A percentile compares a stretch with the other conserved stretches of the same genome.
phyloP scores from a whole-genome alignment of 1,140 invertebrate species.

The Apis dorsata region DNA sequence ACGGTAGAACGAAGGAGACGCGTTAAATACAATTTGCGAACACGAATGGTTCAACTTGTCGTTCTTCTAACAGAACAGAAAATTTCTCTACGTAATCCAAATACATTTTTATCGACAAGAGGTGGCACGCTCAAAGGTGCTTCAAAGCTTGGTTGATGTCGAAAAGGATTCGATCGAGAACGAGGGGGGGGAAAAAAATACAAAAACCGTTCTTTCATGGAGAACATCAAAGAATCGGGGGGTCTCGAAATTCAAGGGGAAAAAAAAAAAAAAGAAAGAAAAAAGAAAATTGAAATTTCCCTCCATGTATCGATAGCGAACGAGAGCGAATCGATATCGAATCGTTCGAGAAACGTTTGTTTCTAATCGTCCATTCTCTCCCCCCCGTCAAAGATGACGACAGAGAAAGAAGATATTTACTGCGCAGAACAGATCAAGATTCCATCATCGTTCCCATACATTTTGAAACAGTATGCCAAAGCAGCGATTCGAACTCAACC shows the following conservation, averaged over 20 bases:
- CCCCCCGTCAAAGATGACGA: slow-evolving; percentile 58
- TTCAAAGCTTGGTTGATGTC: not conserved
- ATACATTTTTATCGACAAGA: not conserved
- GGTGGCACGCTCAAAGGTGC: not conserved
- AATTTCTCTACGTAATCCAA: not conserved
- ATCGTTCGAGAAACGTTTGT: not conserved
- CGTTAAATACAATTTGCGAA: not conserved
- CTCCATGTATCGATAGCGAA: not conserved
- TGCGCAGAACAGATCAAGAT: slow-evolving; percentile 84
- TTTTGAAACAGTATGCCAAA: slow-evolving; percentile 93
- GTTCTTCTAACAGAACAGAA: too few species aligned
- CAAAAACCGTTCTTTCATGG: not conserved
- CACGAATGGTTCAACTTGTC: too few species aligned
- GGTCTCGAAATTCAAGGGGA: too few species aligned
- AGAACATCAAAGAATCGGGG: slow-evolving; percentile 1
- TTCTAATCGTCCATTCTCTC: slow-evolving; percentile 22
- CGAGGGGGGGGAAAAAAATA: not conserved
- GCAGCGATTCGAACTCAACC: slow-evolving; percentile 94
- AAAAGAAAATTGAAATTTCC: too few species aligned
- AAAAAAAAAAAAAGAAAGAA: too few species aligned
- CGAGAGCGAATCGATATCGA: slow-evolving; percentile 34
- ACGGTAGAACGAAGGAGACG: not conserved
- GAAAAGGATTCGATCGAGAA: slow-evolving; percentile 16
- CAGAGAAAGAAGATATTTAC: slow-evolving; percentile 73
- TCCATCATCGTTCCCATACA: slow-evolving; percentile 89